phyloP scores from a whole-genome alignment of 2,888 invertebrate species.

The Ichneumoninae sp. region DNA sequence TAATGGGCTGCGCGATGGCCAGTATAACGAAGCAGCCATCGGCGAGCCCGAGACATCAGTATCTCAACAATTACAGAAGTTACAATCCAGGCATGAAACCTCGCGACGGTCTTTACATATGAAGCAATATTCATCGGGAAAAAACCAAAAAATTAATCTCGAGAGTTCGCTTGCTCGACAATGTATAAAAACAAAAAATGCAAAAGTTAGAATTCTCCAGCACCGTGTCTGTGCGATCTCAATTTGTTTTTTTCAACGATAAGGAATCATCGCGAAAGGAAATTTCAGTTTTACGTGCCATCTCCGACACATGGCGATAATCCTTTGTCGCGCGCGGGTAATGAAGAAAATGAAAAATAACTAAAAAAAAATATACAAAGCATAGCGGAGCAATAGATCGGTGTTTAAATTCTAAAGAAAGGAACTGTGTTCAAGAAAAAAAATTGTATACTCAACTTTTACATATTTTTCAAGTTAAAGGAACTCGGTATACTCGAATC shows the following conservation, averaged over 20 bases:
- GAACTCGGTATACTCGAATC: slow-evolving; percentile 58
- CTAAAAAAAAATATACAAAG: slow-evolving; percentile 50
- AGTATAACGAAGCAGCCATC: slow-evolving; percentile 86
- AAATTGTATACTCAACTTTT: slow-evolving; percentile 66
- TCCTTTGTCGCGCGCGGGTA: slow-evolving; percentile 6
- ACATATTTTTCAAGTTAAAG: slow-evolving; percentile 60
- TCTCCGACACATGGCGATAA: slow-evolving; percentile 7
- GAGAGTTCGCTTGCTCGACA: slow-evolving; percentile 26
- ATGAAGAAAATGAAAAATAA: slow-evolving; percentile 15
- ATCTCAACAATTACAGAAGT: slow-evolving; percentile 79
- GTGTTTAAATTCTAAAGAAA: slow-evolving; percentile 75
- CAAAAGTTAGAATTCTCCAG: slow-evolving; percentile 55
- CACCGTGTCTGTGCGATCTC: slow-evolving; percentile 21
- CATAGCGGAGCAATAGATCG: slow-evolving; percentile 75
- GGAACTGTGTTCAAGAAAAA: slow-evolving; percentile 75
- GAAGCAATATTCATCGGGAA: slow-evolving; percentile 62
- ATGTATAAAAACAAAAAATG: slow-evolving; percentile 24
- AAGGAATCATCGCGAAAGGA: neutral
- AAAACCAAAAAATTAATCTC: slow-evolving; percentile 16
- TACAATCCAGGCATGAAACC: slow-evolving; percentile 82
- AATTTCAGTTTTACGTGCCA: slow-evolving; percentile 37
- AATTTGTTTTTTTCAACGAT: slow-evolving; percentile 16
- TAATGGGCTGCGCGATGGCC: slow-evolving; percentile 86
- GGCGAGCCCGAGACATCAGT: slow-evolving; percentile 83
- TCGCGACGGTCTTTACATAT: slow-evolving; percentile 75